Conservation (phyloP, 2,888 invertebrate species). For the Cryptocephalus moraei region DNA sequence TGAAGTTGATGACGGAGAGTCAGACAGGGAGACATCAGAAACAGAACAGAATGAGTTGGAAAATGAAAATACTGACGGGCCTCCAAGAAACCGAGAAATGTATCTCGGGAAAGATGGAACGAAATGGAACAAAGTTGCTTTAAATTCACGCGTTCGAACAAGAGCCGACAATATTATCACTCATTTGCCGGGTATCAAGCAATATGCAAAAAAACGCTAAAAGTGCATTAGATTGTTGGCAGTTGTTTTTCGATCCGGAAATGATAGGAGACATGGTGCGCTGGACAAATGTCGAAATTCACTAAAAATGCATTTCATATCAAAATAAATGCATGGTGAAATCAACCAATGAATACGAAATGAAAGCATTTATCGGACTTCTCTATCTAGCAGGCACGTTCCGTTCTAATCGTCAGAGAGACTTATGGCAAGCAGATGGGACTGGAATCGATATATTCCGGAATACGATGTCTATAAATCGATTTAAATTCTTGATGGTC, state of each 20-base stretch:
- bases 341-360: background rate
- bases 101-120: no score
- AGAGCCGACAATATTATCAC: slow-evolving; percentile 1
- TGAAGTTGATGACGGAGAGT: slow-evolving; percentile 1
- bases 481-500: no score
- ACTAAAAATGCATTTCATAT: background rate
- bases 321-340: slow-evolving; percentile 1
- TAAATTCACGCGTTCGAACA: background rate
- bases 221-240: slow-evolving; percentile 1
- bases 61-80: no score
- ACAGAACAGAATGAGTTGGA: background rate
- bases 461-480: no score
- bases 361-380: background rate
- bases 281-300: background rate
- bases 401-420: slow-evolving; percentile 1
- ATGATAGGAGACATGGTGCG: slow-evolving; percentile 2
- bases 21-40: background rate
- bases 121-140: no score
- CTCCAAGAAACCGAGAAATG: no score
- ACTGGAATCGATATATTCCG: background rate
- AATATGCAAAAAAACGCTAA: background rate
- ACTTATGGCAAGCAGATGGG: slow-evolving; percentile 1
- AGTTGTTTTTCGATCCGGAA: background rate
- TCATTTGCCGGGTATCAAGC: background rate
- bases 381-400: background rate